Percentiles rank a stretch among this genome's conserved stretches.
phyloP scores from a whole-genome alignment of 2,888 invertebrate species.

The Acanthosepion esculentum region DNA sequence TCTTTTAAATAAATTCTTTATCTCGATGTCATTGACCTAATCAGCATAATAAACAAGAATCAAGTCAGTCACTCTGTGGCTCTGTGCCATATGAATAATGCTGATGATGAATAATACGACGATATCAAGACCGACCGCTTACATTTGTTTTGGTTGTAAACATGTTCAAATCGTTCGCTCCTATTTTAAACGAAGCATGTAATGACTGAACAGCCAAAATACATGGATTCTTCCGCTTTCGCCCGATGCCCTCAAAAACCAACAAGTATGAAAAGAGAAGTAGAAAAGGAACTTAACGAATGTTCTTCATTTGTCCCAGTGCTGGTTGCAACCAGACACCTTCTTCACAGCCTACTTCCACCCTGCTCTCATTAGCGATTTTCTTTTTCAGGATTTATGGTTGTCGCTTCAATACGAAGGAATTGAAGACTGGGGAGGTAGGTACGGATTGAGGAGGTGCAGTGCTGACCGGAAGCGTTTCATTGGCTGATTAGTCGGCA shows the following conservation, averaged over 20 bases:
- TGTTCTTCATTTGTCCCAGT: neutral
- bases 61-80: too few relatives aligned
- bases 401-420: neutral
- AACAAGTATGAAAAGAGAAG: neutral
- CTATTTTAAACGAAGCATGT: neutral
- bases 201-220: neutral
- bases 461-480: neutral
- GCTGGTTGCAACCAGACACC: neutral
- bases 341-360: neutral
- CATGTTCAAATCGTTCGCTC: neutral
- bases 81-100: too few relatives aligned
- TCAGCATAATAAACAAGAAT: too few relatives aligned
- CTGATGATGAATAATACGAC: neutral
- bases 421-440: neutral
- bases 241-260: neutral
- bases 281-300: neutral
- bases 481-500: neutral
- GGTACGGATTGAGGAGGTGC: neutral
- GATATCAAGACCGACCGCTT: neutral
- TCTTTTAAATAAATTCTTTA: too few relatives aligned
- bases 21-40: too few relatives aligned
- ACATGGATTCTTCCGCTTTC: neutral
- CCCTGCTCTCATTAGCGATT: neutral
- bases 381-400: neutral
- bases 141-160: neutral